Base-by-base conservation (phyloP, 2,888 invertebrate species). In the Ormyrus pomaceus region DNA sequence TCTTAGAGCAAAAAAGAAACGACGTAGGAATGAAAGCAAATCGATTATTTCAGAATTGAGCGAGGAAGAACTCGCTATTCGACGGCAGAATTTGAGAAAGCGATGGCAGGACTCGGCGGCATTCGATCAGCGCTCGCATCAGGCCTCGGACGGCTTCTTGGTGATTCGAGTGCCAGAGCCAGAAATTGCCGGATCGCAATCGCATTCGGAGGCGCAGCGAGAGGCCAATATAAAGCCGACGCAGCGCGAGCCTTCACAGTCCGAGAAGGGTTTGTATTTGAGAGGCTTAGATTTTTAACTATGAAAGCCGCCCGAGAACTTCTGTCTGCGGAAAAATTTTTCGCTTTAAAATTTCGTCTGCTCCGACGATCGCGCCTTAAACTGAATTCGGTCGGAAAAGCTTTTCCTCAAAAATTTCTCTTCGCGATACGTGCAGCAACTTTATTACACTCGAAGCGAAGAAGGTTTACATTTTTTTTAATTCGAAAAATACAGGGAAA, bases 111-210 rank as follows among this genome's bases (percentile, higher is more conserved):
- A 71, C 58, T 70, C 75, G 8, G 77, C 69, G 53, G 75, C 59
- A 48, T 76, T 46, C 66, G 86, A 83, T 50, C 81, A 77, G 50
- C 82, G 82, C 6, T 48, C 61, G 19, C 59, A 53, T 48, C 70
- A 71, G 6, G 55, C 19, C 13, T 48, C 13, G 6, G 72, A 64
- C 45, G 77, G 86, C 51, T 88, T 90, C n/a, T 84, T 89, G 50
- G 86, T 89, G 56, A 89, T 90, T 77, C 87, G 89, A 83, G 89
- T 90, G 51, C 90, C 89, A 58, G 89, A 89, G 78, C 88, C 89
- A 53, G 89, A 90, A 84, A 83, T 88, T 74, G 87, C 88, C 74
- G 87, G 86, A 64, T 83, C 87, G 34, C 88, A 88, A 83, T 84
- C 89, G 65, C 88, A 89, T 84, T 83, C 88, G 72, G 89, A 89